These are phyloP conservation scores for Pristionchus arcanus DNA, from an alignment of 2,888 invertebrate species.

Conservation along the genomic window DNA sequence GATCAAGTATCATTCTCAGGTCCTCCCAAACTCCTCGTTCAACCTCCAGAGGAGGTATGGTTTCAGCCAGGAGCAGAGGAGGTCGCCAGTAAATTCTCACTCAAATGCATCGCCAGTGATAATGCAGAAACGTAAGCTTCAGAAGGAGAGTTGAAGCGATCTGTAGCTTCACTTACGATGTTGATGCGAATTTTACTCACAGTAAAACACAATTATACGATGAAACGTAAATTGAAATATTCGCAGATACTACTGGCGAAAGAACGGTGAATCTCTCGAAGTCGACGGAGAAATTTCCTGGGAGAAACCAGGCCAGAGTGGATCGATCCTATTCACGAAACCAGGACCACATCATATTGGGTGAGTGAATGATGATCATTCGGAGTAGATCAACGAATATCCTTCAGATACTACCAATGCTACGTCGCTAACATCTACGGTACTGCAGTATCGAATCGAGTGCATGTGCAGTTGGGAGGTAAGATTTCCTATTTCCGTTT, in stretches of 20 bases:
- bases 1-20: slow-evolving; percentile 57
- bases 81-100: slow-evolving; percentile 64
- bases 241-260: slow-evolving; percentile 73
- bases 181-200: neutral
- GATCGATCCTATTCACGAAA: slow-evolving; percentile 72
- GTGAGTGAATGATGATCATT: neutral
- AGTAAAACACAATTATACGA: neutral
- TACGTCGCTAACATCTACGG: slow-evolving; percentile 80
- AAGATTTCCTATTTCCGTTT: slow-evolving; percentile 51
- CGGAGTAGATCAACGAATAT: neutral
- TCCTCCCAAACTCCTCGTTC: slow-evolving; percentile 70
- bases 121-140: slow-evolving; percentile 70
- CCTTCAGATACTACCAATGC: slow-evolving; percentile 81
- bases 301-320: slow-evolving; percentile 74
- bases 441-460: slow-evolving; percentile 91
- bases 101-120: slow-evolving; percentile 72
- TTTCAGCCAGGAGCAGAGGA: slow-evolving; percentile 66
- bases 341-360: slow-evolving; percentile 57
- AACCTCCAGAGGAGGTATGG: slow-evolving; percentile 75
- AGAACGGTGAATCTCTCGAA: slow-evolving; percentile 68
- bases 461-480: slow-evolving; percentile 91
- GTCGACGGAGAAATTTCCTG: slow-evolving; percentile 69
- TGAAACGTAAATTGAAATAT: neutral
- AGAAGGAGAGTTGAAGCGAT: neutral
- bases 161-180: neutral